phyloP scores from a whole-genome alignment of 2,113 vertebrate species.

The Silurus asotus region DNA sequence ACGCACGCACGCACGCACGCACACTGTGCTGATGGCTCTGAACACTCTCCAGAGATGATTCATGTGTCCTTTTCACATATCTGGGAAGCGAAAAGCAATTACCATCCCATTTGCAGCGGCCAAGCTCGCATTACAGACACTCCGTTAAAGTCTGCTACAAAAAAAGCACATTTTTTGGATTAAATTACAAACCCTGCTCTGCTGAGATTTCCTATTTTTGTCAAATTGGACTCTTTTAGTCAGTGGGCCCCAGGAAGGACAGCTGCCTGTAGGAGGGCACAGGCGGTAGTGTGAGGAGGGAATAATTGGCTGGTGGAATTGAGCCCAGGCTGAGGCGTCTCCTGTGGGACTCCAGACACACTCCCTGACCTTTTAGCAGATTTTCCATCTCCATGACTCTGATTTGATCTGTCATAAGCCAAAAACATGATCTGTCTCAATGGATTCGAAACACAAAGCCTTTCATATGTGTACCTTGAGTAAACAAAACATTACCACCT shows the following conservation, averaged over 20 bases:
- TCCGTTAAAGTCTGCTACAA: slow-evolving; percentile 51
- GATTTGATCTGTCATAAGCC: slow-evolving; percentile 44
- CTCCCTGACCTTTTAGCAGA: slow-evolving; percentile 52
- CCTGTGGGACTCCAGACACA: slow-evolving; percentile 48
- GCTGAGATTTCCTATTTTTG: slow-evolving; percentile 59
- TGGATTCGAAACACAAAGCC: slow-evolving; percentile 31
- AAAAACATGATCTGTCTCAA: slow-evolving; percentile 35
- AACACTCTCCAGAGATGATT: slow-evolving; percentile 56
- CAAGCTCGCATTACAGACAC: slow-evolving; percentile 55
- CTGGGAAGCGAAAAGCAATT: slow-evolving; percentile 59
- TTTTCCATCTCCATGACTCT: slow-evolving; percentile 40
- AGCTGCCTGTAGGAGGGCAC: slow-evolving; percentile 53
- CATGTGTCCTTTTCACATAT: slow-evolving; percentile 59
- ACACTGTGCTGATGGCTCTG: slow-evolving; percentile 51
- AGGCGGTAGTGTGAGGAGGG: slow-evolving; percentile 43
- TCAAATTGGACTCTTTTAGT: slow-evolving; percentile 52
- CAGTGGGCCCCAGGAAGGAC: slow-evolving; percentile 52
- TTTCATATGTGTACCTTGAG: neutral
- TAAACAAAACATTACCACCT: slow-evolving; percentile 1
- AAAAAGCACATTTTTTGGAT: slow-evolving; percentile 57
- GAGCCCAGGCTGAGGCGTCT: slow-evolving; percentile 46
- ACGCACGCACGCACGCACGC: neutral
- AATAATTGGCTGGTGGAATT: slow-evolving; percentile 55
- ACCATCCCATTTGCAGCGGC: slow-evolving; percentile 57
- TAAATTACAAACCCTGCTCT: slow-evolving; percentile 57